Evolutionary conservation across 2,797 vertebrate species (phyloP).

Genomic region (Hydrocynus forskahlii): DNA sequence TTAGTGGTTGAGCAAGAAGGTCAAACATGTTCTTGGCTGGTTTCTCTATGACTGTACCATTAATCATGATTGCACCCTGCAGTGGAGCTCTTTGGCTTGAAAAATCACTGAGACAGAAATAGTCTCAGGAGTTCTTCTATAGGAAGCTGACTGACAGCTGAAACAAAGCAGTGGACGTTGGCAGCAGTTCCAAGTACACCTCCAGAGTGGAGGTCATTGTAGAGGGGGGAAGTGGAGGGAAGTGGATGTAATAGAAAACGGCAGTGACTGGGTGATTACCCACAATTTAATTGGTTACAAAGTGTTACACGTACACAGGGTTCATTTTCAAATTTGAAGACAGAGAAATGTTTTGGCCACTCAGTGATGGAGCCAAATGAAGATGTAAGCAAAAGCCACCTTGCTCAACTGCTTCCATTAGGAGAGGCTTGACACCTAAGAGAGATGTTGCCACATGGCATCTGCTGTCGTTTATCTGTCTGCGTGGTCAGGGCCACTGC

Average conservation of each 20-base stretch:
- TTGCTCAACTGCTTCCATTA: constrained; percentile 38
- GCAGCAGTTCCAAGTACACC: constrained; percentile 33
- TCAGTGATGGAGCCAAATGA: neutral
- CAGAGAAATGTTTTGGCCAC: neutral
- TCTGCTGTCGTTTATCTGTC: constrained; percentile 48
- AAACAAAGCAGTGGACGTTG: constrained; percentile 44
- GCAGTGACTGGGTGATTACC: constrained; percentile 4
- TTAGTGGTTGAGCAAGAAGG: constrained; percentile 39
- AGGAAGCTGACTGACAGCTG: constrained; percentile 48
- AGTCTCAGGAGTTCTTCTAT: constrained; percentile 23
- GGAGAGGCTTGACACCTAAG: constrained; percentile 29
- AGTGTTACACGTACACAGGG: neutral
- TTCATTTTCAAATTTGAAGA: neutral
- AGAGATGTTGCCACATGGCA: constrained; percentile 37
- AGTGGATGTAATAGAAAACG: constrained; percentile 7
- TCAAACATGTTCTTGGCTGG: constrained; percentile 48
- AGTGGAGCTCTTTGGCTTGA: constrained; percentile 40
- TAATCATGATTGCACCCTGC: constrained; percentile 45
- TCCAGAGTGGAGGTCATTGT: constrained; percentile 21
- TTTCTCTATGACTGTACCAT: constrained; percentile 45
- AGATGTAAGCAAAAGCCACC: constrained; percentile 11
- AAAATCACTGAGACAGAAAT: constrained; percentile 51
- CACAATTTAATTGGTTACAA: constrained; percentile 15
- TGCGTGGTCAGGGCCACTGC: constrained; percentile 14
- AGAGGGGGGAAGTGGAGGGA: neutral